Conservation (phyloP, 2,888 invertebrate species). For the Tiphia femorata region DNA sequence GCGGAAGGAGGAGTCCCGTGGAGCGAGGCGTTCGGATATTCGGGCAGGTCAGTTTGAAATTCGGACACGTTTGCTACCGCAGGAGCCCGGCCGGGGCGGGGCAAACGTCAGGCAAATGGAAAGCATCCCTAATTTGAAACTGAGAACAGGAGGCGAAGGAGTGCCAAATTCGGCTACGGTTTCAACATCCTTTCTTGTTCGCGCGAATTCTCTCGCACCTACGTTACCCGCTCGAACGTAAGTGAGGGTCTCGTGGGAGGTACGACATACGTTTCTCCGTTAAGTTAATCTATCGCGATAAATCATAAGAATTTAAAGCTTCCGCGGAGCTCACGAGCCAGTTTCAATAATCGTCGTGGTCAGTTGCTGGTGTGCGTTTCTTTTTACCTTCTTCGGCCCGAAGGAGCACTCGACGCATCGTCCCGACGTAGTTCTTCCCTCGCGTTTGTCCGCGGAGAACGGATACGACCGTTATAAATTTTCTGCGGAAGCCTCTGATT, state of each 20-base stretch:
- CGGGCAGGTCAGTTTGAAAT: slow-evolving; percentile 55
- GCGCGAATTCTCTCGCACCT: too few species aligned
- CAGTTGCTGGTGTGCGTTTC: too few species aligned
- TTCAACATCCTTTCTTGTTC: not conserved
- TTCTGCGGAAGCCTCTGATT: slow-evolving; percentile 46
- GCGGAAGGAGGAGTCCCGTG: slow-evolving; percentile 1
- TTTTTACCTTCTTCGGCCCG: too few species aligned
- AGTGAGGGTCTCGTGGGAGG: not conserved
- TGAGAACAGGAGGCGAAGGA: slow-evolving; percentile 65
- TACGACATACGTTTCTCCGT: too few species aligned
- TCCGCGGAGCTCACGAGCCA: too few species aligned
- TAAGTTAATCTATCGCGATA: too few species aligned
- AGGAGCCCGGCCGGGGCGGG: slow-evolving; percentile 65
- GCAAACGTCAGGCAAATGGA: slow-evolving; percentile 66
- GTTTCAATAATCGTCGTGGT: too few species aligned
- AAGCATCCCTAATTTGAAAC: slow-evolving; percentile 68
- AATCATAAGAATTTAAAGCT: too few species aligned
- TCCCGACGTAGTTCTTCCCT: not conserved
- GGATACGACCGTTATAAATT: slow-evolving; percentile 44
- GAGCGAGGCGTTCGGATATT: slow-evolving; percentile 32
- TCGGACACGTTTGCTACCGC: slow-evolving; percentile 58
- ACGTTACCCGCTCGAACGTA: not conserved
- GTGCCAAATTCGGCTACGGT: slow-evolving; percentile 42
- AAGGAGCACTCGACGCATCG: not conserved
- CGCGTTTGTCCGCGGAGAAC: not conserved